Evolutionary conservation across 1,140 invertebrate genomes (phyloP).

Genomic region (Drosophila melanogaster): DNA sequence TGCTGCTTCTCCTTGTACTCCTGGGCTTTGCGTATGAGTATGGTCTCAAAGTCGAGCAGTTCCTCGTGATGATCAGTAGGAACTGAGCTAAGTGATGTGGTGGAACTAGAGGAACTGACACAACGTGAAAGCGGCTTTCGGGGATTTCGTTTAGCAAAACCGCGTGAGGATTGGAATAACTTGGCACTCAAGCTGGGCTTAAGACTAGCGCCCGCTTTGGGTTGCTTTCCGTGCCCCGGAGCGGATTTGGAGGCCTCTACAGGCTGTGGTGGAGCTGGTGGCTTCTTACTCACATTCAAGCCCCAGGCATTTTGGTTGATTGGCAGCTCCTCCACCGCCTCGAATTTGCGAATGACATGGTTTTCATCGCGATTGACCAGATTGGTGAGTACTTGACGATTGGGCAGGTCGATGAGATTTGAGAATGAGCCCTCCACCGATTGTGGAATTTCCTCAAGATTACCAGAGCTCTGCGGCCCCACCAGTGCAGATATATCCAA

Average conservation of each 20-base stretch:
- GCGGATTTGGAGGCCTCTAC: slow-evolving; percentile 17
- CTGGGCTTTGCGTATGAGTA: slow-evolving; percentile 77
- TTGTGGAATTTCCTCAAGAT: slow-evolving; percentile 22
- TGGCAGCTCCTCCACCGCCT: slow-evolving; percentile 56
- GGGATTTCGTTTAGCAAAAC: slow-evolving; percentile 90
- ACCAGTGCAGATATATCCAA: slow-evolving; percentile 61
- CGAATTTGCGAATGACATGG: slow-evolving; percentile 68
- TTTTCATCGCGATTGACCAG: slow-evolving; percentile 61
- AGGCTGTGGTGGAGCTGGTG: slow-evolving; percentile 22
- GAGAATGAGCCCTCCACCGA: slow-evolving; percentile 2
- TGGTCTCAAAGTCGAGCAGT: slow-evolving; percentile 80
- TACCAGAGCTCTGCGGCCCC: slow-evolving; percentile 45
- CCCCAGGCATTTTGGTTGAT: slow-evolving; percentile 86
- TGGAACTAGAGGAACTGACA: slow-evolving; percentile 21
- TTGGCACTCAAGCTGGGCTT: slow-evolving; percentile 85
- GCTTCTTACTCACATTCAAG: slow-evolving; percentile 86
- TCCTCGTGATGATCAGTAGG: slow-evolving; percentile 22
- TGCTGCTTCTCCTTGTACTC: slow-evolving; percentile 56
- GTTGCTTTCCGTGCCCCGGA: slow-evolving; percentile 8
- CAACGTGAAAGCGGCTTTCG: slow-evolving; percentile 87
- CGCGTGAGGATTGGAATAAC: slow-evolving; percentile 87
- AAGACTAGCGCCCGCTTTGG: slow-evolving; percentile 85
- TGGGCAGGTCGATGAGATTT: slow-evolving; percentile 37
- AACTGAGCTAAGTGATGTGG: neutral
- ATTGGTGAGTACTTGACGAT: slow-evolving; percentile 50